phyloP scores from a whole-genome alignment of 1,140 invertebrate species.

The Lordiphosa stackelbergi region DNA sequence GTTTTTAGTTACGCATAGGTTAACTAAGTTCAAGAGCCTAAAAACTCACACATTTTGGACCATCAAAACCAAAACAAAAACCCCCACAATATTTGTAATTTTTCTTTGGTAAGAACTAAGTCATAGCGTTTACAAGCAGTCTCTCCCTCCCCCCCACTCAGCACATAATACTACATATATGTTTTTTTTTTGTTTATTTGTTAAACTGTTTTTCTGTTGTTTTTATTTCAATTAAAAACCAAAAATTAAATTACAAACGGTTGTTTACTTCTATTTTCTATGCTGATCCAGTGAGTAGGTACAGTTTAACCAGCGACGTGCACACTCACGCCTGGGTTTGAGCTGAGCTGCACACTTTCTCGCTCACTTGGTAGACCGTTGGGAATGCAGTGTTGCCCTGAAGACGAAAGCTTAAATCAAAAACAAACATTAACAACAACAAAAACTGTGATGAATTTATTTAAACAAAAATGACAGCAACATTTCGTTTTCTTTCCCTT shows the following conservation, averaged over 20 bases:
- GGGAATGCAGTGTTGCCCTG: conserved; percentile 32
- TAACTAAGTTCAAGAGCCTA: conserved; percentile 50
- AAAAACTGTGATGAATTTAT: conserved; percentile 66
- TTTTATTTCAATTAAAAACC: conserved; percentile 10
- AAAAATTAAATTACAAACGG: conserved; percentile 49
- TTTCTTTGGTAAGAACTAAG: conserved; percentile 59
- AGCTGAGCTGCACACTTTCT: background rate
- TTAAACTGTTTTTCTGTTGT: conserved; percentile 30
- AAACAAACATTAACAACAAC: conserved; percentile 49
- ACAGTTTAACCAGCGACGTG: background rate
- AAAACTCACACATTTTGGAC: conserved; percentile 10
- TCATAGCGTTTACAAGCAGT: conserved; percentile 58
- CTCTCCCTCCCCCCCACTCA: background rate
- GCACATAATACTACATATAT: conserved; percentile 9
- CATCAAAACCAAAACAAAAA: conserved; percentile 18
- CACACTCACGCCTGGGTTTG: background rate
- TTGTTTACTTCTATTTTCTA: conserved; percentile 54
- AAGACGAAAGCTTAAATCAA: conserved; percentile 32
- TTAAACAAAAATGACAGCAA: conserved; percentile 11
- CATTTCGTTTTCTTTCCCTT: conserved; percentile 27
- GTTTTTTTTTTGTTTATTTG: conserved; percentile 41
- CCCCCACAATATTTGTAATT: conserved; percentile 7
- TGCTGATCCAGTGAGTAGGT: conserved; percentile 11
- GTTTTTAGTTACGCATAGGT: conserved; percentile 52
- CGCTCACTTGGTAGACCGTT: no score